These are phyloP conservation scores for Bactericera cockerelli DNA, from an alignment of 1,140 invertebrate genomes.

Conservation along the genomic window DNA sequence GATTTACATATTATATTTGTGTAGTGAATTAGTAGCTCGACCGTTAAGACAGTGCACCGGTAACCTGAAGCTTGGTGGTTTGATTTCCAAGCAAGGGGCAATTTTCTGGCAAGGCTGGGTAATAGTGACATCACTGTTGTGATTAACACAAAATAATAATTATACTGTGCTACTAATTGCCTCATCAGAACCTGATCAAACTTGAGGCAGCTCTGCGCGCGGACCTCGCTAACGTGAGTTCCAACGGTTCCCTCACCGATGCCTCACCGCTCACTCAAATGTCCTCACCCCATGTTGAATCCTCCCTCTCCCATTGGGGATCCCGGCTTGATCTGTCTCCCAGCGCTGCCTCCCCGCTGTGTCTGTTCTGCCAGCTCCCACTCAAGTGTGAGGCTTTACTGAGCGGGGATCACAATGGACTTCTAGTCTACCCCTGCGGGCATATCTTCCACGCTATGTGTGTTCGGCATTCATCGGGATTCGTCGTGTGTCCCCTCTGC, in stretches of 20 bases:
- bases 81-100: no score
- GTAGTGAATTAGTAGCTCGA: no score
- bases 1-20: no score
- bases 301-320: slow-evolving; percentile 19
- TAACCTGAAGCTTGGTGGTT: no score
- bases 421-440: slow-evolving; percentile 21
- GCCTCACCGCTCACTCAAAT: background rate
- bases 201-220: background rate
- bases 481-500: background rate
- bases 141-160: no score
- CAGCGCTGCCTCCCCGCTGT: slow-evolving; percentile 12
- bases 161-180: no score
- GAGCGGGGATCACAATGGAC: slow-evolving; percentile 16
- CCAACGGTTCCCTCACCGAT: background rate
- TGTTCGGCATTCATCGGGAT: slow-evolving; percentile 15
- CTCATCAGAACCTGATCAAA: slow-evolving; percentile 4
- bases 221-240: background rate
- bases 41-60: no score
- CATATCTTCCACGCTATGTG: slow-evolving; percentile 23
- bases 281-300: background rate
- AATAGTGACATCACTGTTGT: no score
- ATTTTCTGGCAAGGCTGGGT: no score
- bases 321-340: slow-evolving; percentile 17
- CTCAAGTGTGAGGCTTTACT: slow-evolving; percentile 19
- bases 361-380: slow-evolving; percentile 21